These are phyloP conservation scores for Pomatorhinus ruficollis DNA, from an alignment of 2,113 vertebrate genomes.

Conservation along the genomic window DNA sequence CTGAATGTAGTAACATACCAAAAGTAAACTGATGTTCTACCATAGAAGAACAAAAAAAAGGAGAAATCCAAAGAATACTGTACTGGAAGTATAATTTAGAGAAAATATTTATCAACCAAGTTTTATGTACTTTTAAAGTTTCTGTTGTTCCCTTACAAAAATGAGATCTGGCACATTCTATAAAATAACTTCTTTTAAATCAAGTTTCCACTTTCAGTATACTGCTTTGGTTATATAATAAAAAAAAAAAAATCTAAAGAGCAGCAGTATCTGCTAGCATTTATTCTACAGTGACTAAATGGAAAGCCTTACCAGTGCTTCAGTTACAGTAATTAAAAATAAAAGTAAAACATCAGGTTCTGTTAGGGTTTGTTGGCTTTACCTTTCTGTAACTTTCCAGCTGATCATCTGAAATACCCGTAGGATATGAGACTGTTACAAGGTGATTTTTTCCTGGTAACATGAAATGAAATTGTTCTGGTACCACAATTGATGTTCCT, in stretches of 20 bases:
- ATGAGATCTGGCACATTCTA: background rate
- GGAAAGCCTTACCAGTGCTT: background rate
- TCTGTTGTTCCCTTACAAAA: background rate
- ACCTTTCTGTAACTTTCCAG: conserved; percentile 85
- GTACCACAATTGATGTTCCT: conserved; percentile 82
- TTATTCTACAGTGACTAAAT: background rate
- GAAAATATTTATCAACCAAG: background rate
- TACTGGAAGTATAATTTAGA: background rate
- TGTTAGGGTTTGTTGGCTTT: background rate
- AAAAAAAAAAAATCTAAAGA: background rate
- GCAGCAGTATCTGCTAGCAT: background rate
- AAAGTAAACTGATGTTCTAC: background rate
- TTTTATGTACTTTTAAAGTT: background rate
- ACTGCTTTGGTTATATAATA: background rate
- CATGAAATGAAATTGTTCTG: conserved; percentile 90
- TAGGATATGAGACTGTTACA: conserved; percentile 86
- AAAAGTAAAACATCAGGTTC: background rate
- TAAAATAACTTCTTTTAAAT: background rate
- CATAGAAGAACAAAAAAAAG: background rate
- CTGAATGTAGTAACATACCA: background rate
- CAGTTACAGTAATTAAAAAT: background rate
- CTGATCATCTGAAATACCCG: conserved; percentile 83
- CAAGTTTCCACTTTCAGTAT: background rate
- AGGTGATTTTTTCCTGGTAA: conserved; percentile 82
- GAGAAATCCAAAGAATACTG: background rate